Conservation (phyloP, 2,888 invertebrate genomes). For the Eurytoma adleriae region DNA sequence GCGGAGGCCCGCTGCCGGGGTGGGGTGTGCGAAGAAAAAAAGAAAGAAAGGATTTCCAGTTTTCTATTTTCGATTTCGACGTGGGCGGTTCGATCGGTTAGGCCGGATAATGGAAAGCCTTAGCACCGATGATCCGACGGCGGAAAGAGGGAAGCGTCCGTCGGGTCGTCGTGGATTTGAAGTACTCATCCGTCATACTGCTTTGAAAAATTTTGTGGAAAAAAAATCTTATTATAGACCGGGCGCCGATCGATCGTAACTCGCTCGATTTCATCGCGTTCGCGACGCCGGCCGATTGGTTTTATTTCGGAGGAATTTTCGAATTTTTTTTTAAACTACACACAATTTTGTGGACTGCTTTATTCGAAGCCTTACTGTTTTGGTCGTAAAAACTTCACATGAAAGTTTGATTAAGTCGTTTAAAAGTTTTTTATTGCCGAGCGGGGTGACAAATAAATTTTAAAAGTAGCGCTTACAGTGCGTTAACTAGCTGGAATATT, state of each 20-base stretch:
- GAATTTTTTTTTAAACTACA: too few species aligned
- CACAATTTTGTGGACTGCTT: too few species aligned
- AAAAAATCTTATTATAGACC: background rate
- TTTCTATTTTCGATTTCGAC: constrained; percentile 6
- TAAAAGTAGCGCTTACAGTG: background rate
- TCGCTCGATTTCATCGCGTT: background rate
- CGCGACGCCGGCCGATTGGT: too few species aligned
- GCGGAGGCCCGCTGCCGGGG: too few species aligned
- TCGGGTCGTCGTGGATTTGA: background rate
- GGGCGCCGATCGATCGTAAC: background rate
- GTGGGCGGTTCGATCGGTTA: constrained; percentile 4
- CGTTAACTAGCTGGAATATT: background rate
- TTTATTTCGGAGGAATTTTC: too few species aligned
- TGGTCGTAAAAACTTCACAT: background rate
- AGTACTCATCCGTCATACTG: background rate
- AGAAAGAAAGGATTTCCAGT: constrained; percentile 15
- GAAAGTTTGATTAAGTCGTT: background rate
- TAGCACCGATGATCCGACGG: background rate
- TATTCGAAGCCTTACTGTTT: background rate
- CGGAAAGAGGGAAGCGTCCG: background rate
- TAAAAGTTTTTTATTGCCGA: background rate
- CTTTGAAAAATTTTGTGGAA: background rate
- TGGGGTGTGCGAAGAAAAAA: background rate
- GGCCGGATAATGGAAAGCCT: constrained; percentile 26
- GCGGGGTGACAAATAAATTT: background rate